These are phyloP conservation scores for Rhyzopertha dominica DNA, from an alignment of 1,140 invertebrate species.

Conservation along the genomic window DNA sequence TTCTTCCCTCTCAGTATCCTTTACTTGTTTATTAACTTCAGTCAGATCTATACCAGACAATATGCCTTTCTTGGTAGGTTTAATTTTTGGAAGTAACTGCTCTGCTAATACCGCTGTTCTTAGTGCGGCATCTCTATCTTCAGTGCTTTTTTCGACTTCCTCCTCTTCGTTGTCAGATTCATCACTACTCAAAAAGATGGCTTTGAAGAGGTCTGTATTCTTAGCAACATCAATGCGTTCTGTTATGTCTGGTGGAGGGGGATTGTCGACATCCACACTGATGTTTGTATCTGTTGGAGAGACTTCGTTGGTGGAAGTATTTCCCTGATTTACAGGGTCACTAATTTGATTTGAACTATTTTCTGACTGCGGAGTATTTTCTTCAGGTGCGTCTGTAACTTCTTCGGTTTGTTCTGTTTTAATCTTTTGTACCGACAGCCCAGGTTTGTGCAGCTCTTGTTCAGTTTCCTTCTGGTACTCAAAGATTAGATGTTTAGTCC, in stretches of 20 bases:
- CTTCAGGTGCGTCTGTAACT: conserved; percentile 1
- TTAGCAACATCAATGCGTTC: conserved; percentile 38
- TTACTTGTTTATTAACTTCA: conserved; percentile 16
- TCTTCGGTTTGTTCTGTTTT: conserved; percentile 9
- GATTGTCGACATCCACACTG: conserved; percentile 1
- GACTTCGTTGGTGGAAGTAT: conserved; percentile 8
- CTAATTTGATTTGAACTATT: conserved; percentile 1
- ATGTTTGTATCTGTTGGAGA: conserved; percentile 4
- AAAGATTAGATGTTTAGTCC: conserved; percentile 41
- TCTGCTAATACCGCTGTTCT: conserved; percentile 32
- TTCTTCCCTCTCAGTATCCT: conserved; percentile 6
- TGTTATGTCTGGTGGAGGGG: conserved; percentile 39
- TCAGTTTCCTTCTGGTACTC: conserved; percentile 39
- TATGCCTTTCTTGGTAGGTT: conserved; percentile 39
- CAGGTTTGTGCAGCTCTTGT: conserved; percentile 28
- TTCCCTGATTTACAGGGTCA: not conserved
- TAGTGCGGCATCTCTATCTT: conserved; percentile 24
- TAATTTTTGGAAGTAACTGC: conserved; percentile 39
- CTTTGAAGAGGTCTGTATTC: conserved; percentile 41
- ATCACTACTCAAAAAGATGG: conserved; percentile 41
- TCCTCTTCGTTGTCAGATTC: conserved; percentile 36
- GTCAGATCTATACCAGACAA: conserved; percentile 37
- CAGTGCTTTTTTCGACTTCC: conserved; percentile 19
- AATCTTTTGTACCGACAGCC: conserved; percentile 19
- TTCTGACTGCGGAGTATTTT: conserved; percentile 14